These are phyloP conservation scores for Hiodon tergisus DNA, from an alignment of 2,113 vertebrate species.

Conservation along the genomic window DNA sequence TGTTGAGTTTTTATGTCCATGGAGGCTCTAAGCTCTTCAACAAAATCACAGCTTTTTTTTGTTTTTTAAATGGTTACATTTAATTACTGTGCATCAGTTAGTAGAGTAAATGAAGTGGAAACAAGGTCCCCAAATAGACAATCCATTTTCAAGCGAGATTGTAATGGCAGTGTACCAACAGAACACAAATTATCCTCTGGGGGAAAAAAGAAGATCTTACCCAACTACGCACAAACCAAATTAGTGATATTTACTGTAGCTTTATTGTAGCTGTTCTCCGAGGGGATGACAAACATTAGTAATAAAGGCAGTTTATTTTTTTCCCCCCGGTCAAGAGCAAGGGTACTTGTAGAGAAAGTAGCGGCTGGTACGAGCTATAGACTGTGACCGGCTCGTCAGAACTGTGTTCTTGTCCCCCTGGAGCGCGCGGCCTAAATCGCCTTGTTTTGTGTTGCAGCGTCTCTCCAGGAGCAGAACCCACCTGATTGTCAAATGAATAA, in stretches of 20 bases:
- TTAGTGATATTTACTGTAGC: background rate
- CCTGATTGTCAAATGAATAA: constrained; percentile 85
- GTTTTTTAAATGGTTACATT: constrained; percentile 36
- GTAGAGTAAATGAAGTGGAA: constrained; percentile 37
- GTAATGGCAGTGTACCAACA: constrained; percentile 29
- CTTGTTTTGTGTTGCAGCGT: constrained; percentile 52
- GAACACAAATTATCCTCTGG: constrained; percentile 24
- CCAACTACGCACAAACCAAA: background rate
- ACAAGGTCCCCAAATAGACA: constrained; percentile 34
- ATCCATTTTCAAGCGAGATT: constrained; percentile 33
- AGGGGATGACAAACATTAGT: constrained; percentile 6
- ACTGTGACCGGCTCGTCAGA: background rate
- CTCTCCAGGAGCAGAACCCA: constrained; percentile 67
- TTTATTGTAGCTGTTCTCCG: background rate
- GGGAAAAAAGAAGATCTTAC: constrained; percentile 16
- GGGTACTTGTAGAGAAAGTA: background rate
- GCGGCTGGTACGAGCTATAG: background rate
- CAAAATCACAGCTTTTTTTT: constrained; percentile 26
- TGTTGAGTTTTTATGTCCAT: constrained; percentile 29
- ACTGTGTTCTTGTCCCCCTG: background rate
- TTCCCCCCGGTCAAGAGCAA: background rate
- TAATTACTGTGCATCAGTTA: constrained; percentile 41
- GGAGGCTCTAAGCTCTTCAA: constrained; percentile 26
- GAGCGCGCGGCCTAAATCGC: background rate
- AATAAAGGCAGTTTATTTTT: constrained; percentile 9